Conservation (phyloP, 2,888 invertebrate genomes). For the Aethes cnicana region DNA sequence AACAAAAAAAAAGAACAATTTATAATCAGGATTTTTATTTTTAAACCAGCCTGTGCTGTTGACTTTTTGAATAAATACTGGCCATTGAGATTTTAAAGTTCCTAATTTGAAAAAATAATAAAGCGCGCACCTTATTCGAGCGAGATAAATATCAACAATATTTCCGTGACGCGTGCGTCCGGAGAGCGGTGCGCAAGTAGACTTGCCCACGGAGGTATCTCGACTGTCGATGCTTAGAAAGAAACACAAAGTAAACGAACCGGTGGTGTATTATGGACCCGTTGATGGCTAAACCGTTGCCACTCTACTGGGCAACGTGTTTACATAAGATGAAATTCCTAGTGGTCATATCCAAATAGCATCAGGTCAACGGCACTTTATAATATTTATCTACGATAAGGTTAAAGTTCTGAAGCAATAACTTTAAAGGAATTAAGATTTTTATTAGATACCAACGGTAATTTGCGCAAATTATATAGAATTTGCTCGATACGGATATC, state of each 20-base stretch:
- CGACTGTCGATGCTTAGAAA: slow-evolving; percentile 67
- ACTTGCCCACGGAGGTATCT: slow-evolving; percentile 56
- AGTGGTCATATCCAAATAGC: slow-evolving; percentile 45
- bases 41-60: slow-evolving; percentile 8
- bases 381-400: slow-evolving; percentile 30
- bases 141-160: slow-evolving; percentile 13
- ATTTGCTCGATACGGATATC: neutral
- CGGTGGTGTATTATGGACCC: slow-evolving; percentile 44
- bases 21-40: slow-evolving; percentile 25
- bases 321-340: slow-evolving; percentile 48
- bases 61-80: slow-evolving; percentile 4
- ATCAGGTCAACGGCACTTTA: slow-evolving; percentile 44
- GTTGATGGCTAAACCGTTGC: slow-evolving; percentile 63
- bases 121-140: slow-evolving; percentile 27
- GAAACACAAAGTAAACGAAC: slow-evolving; percentile 62
- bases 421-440: neutral
- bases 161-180: slow-evolving; percentile 58
- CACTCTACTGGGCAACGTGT: slow-evolving; percentile 48
- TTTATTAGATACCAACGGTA: neutral
- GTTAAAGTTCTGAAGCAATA: slow-evolving; percentile 23
- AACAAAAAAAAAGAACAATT: slow-evolving; percentile 63
- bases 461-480: neutral
- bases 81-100: neutral
- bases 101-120: slow-evolving; percentile 8
- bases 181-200: slow-evolving; percentile 59